phyloP scores from a whole-genome alignment of 2,797 vertebrate species.

The Hippoglossus hippoglossus region DNA sequence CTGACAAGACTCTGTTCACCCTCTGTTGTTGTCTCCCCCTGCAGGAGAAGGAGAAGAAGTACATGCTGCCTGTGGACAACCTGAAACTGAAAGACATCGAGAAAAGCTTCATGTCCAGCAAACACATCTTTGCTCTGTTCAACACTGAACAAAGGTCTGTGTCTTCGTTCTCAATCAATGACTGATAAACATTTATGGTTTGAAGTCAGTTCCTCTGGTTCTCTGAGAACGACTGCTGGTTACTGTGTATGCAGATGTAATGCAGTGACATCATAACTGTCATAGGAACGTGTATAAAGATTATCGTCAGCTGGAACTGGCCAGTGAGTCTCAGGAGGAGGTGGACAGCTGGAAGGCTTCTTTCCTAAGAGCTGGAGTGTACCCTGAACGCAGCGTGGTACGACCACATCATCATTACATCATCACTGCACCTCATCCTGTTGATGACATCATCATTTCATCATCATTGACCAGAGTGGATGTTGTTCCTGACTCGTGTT shows the following conservation, averaged over 20 bases:
- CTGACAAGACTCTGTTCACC: too few species aligned
- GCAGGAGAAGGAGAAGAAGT: slow-evolving; percentile 88
- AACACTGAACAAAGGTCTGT: slow-evolving; percentile 93
- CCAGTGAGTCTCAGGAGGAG: slow-evolving; percentile 95
- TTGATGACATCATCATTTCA: neutral
- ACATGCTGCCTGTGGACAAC: slow-evolving; percentile 95
- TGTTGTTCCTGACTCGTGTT: too few species aligned
- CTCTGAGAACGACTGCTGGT: too few species aligned
- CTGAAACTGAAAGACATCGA: slow-evolving; percentile 95
- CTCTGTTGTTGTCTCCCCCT: slow-evolving; percentile 29
- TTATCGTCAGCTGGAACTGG: slow-evolving; percentile 94
- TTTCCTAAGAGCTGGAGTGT: slow-evolving; percentile 94
- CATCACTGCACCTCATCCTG: neutral
- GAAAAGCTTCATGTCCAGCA: slow-evolving; percentile 98
- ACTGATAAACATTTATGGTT: too few species aligned
- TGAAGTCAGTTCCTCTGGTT: neutral
- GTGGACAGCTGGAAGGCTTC: slow-evolving; percentile 98
- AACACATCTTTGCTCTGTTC: slow-evolving; percentile 95
- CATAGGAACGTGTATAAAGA: slow-evolving; percentile 96
- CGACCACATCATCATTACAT: neutral
- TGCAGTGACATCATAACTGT: neutral
- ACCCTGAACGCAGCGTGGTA: slow-evolving; percentile 93
- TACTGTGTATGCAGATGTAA: neutral
- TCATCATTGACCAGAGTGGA: too few species aligned
- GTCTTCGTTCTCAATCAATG: neutral